These are phyloP conservation scores for Nyctalus aviator DNA, from an alignment of 2,797 vertebrate genomes.

Conservation along the genomic window DNA sequence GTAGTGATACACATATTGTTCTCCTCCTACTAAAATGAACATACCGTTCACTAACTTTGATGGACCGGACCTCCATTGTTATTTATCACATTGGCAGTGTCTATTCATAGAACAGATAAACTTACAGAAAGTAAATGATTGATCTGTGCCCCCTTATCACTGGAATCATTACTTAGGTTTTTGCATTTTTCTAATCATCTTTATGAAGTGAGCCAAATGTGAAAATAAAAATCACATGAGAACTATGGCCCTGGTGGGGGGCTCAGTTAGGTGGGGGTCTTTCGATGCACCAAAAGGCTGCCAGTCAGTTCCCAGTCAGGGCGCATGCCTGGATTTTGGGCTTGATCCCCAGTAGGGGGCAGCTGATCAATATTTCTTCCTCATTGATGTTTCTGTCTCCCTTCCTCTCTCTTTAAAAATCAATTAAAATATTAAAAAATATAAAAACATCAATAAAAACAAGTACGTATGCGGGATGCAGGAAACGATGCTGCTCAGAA, in stretches of 20 bases:
- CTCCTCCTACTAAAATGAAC: not conserved
- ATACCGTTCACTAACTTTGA: too few species aligned
- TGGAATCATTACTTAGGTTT: not conserved
- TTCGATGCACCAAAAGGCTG: not conserved
- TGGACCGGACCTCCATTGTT: not conserved
- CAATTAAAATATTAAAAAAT: not conserved
- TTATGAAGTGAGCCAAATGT: not conserved
- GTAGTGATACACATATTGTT: not conserved
- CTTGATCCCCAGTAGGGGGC: not conserved
- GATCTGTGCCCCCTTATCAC: not conserved
- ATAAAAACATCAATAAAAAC: not conserved
- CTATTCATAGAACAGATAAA: not conserved
- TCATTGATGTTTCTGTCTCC: not conserved
- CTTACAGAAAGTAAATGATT: not conserved
- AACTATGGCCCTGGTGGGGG: not conserved
- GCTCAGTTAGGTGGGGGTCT: not conserved
- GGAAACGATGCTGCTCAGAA: rapidly evolving
- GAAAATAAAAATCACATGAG: not conserved
- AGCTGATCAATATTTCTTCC: not conserved
- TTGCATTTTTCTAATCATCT: not conserved
- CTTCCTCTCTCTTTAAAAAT: not conserved
- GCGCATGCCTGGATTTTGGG: not conserved
- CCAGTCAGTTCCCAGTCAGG: too few species aligned
- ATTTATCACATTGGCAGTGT: not conserved
- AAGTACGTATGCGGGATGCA: not conserved